Evolutionary conservation across 1,140 invertebrate species (phyloP).

Genomic region (Drosophila sturtevanti): DNA sequence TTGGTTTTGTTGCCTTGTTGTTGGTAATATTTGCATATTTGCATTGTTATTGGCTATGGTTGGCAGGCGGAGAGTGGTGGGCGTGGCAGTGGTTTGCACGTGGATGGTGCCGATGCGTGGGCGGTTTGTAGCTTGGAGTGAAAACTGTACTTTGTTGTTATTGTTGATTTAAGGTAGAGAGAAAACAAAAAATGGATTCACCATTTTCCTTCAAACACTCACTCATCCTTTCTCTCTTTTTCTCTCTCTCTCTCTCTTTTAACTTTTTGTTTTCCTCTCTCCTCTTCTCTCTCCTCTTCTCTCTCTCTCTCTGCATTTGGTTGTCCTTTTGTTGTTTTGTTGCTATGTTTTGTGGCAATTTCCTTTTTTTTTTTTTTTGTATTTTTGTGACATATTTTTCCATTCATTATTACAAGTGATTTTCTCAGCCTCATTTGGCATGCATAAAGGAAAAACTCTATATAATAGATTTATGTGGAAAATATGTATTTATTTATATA

Average conservation of each 20-base stretch:
- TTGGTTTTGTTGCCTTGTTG: slow-evolving; percentile 40
- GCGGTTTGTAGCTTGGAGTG: slow-evolving; percentile 27
- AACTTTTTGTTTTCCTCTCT: slow-evolving; percentile 13
- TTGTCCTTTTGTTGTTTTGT: slow-evolving; percentile 44
- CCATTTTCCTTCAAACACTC: slow-evolving; percentile 35
- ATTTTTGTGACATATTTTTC: slow-evolving; percentile 7
- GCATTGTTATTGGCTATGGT: slow-evolving; percentile 72
- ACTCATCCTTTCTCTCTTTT: background rate
- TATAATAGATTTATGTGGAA: slow-evolving; percentile 47
- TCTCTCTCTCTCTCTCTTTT: background rate
- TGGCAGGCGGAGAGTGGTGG: slow-evolving; percentile 2
- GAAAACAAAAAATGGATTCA: background rate
- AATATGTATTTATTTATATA: background rate
- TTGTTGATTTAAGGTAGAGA: slow-evolving; percentile 45
- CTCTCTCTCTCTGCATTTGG: slow-evolving; percentile 2
- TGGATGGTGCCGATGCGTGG: background rate
- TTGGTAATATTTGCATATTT: slow-evolving; percentile 68
- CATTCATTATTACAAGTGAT: slow-evolving; percentile 61
- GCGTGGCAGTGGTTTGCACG: slow-evolving; percentile 17
- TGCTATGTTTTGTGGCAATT: slow-evolving; percentile 22
- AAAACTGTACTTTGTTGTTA: slow-evolving; percentile 45
- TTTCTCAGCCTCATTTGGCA: slow-evolving; percentile 68
- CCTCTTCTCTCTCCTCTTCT: background rate
- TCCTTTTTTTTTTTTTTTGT: slow-evolving; percentile 9
- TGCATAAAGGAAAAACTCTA: slow-evolving; percentile 56